These are phyloP conservation scores for Eulemur mongoz DNA, from an alignment of 2,797 vertebrate species.

Conservation along the genomic window DNA sequence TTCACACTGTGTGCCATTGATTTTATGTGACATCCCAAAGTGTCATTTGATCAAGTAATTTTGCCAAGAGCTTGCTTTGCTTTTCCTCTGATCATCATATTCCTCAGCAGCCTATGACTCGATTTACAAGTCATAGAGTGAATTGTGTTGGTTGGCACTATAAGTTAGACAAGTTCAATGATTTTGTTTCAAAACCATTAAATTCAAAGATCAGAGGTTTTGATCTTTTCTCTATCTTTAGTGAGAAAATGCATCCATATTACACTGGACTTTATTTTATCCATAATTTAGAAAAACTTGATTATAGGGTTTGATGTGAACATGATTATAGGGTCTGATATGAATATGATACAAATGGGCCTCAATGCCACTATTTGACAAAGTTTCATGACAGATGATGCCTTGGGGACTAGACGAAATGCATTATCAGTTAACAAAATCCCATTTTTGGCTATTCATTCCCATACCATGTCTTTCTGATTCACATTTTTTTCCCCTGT, in stretches of 20 bases:
- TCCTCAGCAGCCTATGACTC: neutral
- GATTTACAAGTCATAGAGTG: neutral
- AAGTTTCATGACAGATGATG: neutral
- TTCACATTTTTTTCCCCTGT: neutral
- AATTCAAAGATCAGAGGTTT: neutral
- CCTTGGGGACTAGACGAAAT: neutral
- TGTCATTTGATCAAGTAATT: neutral
- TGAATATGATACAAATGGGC: neutral
- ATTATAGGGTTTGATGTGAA: neutral
- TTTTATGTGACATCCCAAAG: neutral
- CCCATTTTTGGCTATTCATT: neutral
- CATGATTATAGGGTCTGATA: neutral
- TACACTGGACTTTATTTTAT: neutral
- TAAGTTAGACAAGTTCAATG: neutral
- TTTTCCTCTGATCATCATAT: neutral
- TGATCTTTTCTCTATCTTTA: neutral
- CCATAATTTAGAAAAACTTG: neutral
- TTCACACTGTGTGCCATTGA: neutral
- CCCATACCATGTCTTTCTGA: neutral
- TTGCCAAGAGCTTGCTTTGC: neutral
- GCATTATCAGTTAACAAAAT: neutral
- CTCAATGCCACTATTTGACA: neutral
- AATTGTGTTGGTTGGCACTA: neutral
- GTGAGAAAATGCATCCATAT: neutral
- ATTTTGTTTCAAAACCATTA: neutral